A percentile compares a stretch with the other conserved stretches of the same genome.
Evolutionary conservation across 2,113 vertebrate genomes (phyloP).

Genomic region (Halichoerus grypus): DNA sequence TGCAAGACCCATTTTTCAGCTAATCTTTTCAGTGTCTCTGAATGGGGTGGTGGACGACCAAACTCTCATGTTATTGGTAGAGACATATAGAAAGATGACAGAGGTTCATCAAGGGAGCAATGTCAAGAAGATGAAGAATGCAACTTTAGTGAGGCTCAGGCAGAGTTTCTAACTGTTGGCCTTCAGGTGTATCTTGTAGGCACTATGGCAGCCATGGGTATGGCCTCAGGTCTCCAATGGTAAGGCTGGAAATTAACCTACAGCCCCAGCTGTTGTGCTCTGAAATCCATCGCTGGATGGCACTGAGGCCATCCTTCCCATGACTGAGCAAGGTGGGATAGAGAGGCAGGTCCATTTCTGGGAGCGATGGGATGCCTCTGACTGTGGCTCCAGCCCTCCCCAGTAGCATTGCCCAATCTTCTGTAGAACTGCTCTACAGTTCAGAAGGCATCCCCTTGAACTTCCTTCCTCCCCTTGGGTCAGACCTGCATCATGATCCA

Average conservation of each 20-base stretch:
- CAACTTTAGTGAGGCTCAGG: not conserved
- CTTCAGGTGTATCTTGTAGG: not conserved
- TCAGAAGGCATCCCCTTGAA: too few relatives aligned
- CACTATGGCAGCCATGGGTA: not conserved
- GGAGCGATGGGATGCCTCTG: not conserved
- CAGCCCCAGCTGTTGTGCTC: not conserved
- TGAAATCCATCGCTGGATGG: not conserved
- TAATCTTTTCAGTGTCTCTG: not conserved
- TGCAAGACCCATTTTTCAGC: not conserved
- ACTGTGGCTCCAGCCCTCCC: not conserved
- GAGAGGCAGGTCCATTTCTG: not conserved
- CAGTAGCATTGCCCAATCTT: not conserved
- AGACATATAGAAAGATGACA: not conserved
- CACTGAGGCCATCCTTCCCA: not conserved
- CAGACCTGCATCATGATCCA: not conserved
- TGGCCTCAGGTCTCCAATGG: not conserved
- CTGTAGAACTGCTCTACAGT: not conserved
- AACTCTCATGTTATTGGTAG: not conserved
- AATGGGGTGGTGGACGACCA: too few relatives aligned
- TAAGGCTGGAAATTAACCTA: not conserved
- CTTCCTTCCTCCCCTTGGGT: not conserved
- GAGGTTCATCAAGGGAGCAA: too few relatives aligned
- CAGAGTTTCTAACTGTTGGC: not conserved
- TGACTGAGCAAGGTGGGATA: not conserved
- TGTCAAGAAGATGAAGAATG: not conserved